Percentiles rank a stretch among this genome's conserved stretches.
Evolutionary conservation across 2,797 vertebrate species (phyloP).

Genomic region (Danio jaintianensis): DNA sequence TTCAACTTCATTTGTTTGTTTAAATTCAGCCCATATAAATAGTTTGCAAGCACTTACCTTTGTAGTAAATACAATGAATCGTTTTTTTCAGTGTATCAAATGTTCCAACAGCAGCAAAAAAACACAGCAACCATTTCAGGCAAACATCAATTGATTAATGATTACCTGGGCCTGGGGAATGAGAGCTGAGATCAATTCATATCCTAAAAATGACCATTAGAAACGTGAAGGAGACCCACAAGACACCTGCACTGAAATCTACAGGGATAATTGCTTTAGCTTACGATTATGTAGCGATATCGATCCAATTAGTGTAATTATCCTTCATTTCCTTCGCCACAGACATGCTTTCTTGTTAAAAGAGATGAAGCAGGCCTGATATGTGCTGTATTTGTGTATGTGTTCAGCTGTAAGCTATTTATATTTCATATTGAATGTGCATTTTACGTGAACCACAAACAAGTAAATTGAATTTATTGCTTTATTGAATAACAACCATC

Average conservation of each 20-base stretch:
- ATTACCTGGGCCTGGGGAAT: conserved; percentile 1
- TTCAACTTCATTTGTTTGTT: no score
- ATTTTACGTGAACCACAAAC: no score
- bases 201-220: background rate
- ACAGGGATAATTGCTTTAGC: background rate
- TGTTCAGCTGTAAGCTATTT: background rate
- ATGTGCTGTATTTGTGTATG: background rate
- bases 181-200: background rate
- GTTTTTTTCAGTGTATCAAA: no score
- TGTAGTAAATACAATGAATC: no score
- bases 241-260: conserved; percentile 9
- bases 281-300: background rate
- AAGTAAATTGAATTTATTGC: no score
- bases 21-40: no score
- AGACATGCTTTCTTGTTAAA: background rate
- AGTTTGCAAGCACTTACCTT: no score
- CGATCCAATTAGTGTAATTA: background rate
- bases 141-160: conserved; percentile 13
- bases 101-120: background rate
- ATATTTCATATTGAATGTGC: background rate
- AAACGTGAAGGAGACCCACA: background rate
- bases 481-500: background rate
- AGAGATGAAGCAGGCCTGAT: background rate
- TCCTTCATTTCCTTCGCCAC: background rate
- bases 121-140: background rate